phyloP scores from a whole-genome alignment of 1,140 invertebrate species.

The Panagrolaimus sp. region DNA sequence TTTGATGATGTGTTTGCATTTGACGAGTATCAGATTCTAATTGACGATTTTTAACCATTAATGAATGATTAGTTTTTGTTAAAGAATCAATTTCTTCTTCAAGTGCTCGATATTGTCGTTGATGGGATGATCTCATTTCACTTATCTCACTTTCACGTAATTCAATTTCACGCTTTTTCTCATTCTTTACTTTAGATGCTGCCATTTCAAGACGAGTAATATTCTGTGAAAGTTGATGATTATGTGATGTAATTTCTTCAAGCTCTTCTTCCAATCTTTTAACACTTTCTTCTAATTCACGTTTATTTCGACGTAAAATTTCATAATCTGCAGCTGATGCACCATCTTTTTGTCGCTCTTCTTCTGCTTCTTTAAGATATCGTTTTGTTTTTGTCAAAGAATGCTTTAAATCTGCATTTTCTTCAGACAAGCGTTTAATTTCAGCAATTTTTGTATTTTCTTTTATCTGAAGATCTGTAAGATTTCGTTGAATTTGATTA shows the following conservation, averaged over 20 bases:
- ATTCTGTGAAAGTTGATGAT: constrained; percentile 18
- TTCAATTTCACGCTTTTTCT: constrained; percentile 23
- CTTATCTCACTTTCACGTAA: constrained; percentile 18
- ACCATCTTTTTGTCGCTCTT: constrained; percentile 11
- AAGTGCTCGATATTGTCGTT: constrained; percentile 19
- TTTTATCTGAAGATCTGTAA: constrained; percentile 11
- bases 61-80: constrained; percentile 19
- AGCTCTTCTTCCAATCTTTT: constrained; percentile 18
- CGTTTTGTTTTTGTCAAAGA: constrained; percentile 20
- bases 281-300: constrained; percentile 10
- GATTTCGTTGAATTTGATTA: neutral
- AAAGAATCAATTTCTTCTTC: constrained; percentile 23
- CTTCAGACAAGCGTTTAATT: constrained; percentile 17
- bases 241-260: constrained; percentile 17
- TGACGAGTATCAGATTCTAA: constrained; percentile 21
- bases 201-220: constrained; percentile 26
- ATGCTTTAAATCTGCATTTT: constrained; percentile 21
- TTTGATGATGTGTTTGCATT: constrained; percentile 21
- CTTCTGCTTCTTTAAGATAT: constrained; percentile 20
- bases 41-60: constrained; percentile 26
- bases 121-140: constrained; percentile 21
- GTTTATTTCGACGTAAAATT: neutral
- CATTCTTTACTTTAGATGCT: constrained; percentile 7
- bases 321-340: neutral
- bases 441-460: neutral